Evolutionary conservation across 2,797 vertebrate species (phyloP).

Genomic region (Capromys pilorides): DNA sequence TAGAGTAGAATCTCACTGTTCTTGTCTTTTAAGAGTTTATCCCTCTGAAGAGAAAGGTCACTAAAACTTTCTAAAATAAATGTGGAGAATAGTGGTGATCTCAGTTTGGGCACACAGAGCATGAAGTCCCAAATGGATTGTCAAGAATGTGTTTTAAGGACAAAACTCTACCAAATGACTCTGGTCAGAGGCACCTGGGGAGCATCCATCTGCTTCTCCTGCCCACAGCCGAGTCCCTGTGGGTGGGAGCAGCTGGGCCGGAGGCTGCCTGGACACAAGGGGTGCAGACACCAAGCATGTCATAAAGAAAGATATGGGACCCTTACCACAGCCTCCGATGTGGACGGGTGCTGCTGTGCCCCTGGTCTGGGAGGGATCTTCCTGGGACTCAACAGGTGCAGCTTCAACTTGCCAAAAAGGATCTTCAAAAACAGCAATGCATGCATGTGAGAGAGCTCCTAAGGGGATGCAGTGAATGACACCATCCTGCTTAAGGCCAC

Average conservation of each 20-base stretch:
- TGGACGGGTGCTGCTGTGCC: constrained; percentile 90
- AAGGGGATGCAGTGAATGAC: neutral
- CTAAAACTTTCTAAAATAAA: neutral
- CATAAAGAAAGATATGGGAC: neutral
- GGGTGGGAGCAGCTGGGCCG: neutral
- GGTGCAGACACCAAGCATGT: fast-evolving
- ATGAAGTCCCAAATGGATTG: neutral
- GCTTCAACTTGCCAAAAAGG: constrained; percentile 93
- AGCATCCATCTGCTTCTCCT: neutral
- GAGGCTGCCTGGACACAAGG: neutral
- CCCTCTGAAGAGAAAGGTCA: neutral
- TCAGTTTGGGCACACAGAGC: neutral
- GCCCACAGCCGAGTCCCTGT: neutral
- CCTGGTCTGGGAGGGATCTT: constrained; percentile 89
- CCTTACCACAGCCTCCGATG: constrained; percentile 92
- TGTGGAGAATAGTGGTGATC: neutral
- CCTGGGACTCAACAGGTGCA: constrained; percentile 88
- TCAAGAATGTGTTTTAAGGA: constrained; percentile 8
- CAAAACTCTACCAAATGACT: constrained; percentile 6
- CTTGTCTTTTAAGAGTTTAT: neutral
- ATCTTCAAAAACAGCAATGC: constrained; percentile 85
- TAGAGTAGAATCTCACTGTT: neutral
- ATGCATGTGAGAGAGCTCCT: neutral
- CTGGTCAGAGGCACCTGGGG: neutral
- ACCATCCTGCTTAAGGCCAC: neutral